Base-by-base conservation (phyloP, 2,888 invertebrate species). In the Caenorhabditis japonica region DNA sequence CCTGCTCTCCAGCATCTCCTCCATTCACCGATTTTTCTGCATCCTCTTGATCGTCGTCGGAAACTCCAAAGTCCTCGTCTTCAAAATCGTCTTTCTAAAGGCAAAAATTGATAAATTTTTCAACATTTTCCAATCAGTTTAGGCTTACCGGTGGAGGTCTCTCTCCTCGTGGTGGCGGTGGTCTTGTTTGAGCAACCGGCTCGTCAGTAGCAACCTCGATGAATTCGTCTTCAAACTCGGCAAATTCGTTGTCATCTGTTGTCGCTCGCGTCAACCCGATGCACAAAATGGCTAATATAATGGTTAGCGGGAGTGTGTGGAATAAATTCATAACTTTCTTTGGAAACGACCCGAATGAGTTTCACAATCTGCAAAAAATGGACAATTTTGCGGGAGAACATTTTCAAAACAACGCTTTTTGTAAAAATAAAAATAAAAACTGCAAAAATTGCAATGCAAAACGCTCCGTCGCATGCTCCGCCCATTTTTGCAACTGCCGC, bases 181-280 rank as follows among this genome's bases (percentile, higher is more conserved):
- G 25, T 23, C 33, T 34, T 23, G 53, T 23, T 12, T 53, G 12
- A n/a, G 13, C 4, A 10, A 34, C 47, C 8, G 41, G 44, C 4
- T 15, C 30, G 8, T 76, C 70, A 1, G 47, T 55, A 19, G 47
- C 58, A 30, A 7, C 43, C 23, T 66, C 72, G 5, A 55, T 27
- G 33, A 55, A 59, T 21, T 73, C 73, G 52, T 77, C 77, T 56
- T 84, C 83, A 49, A 84, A 84, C 64, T 84, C 83, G 58, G 83
- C 83, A 51, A 84, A 84, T 53, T 84, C 83, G 47, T 83, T 84
- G 52, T 80, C 79, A 13, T 81, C 81, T 0, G 74, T 36, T n/a
- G n/a, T n/a, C 1, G 34, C 47, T 2, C n/a, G 33, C n/a, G 46
- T 23, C 15, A 43, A 64, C 64, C 64, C 64, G 53, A 34, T 19